Evolutionary conservation across 2,888 invertebrate species (phyloP).

Genomic region (Hylaea fasciaria): DNA sequence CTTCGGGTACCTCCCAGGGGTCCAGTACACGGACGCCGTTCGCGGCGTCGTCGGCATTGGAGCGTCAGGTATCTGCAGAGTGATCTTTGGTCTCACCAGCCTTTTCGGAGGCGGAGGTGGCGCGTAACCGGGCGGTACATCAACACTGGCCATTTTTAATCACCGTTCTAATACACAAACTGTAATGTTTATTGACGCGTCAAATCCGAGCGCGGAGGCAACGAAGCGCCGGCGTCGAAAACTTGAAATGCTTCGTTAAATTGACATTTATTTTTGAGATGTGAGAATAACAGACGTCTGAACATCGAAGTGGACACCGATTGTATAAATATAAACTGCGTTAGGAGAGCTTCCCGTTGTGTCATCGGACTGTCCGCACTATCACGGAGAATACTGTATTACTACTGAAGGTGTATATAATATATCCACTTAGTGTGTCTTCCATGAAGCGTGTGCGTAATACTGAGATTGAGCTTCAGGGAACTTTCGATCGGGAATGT

Average conservation of each 20-base stretch:
- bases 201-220: constrained; percentile 26
- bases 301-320: constrained; percentile 72
- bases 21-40: constrained; percentile 60
- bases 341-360: constrained; percentile 66
- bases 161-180: constrained; percentile 28
- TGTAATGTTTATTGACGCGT: constrained; percentile 43
- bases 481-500: constrained; percentile 16
- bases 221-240: constrained; percentile 66
- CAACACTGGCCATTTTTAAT: constrained; percentile 59
- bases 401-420: not conserved
- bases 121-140: constrained; percentile 64
- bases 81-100: constrained; percentile 76
- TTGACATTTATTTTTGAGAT: constrained; percentile 57
- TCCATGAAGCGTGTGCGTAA: constrained; percentile 39
- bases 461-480: constrained; percentile 19
- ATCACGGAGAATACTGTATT: constrained; percentile 20
- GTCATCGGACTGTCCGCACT: constrained; percentile 60
- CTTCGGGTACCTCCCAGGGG: constrained; percentile 55
- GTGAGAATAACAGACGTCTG: constrained; percentile 61
- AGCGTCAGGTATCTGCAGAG: constrained; percentile 75
- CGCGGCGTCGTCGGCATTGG: constrained; percentile 54
- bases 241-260: constrained; percentile 50
- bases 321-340: constrained; percentile 79
- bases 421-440: constrained; percentile 31
- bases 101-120: constrained; percentile 73